A percentile compares a stretch with the other conserved stretches of the same genome.
These are phyloP conservation scores for Vultur gryphus DNA, from an alignment of 2,797 vertebrate genomes.

Conservation along the genomic window DNA sequence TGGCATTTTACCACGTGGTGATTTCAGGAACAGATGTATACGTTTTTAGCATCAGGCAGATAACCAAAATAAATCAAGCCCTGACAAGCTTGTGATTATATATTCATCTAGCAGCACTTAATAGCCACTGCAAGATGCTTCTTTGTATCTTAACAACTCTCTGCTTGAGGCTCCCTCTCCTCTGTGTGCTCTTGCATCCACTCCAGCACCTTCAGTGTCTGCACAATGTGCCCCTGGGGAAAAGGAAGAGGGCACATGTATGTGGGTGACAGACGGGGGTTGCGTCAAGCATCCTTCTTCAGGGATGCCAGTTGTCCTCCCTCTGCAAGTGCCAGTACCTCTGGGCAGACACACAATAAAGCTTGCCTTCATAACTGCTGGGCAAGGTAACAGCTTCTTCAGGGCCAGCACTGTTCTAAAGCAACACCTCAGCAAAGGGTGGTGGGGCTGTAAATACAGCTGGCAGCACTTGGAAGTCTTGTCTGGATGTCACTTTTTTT, in stretches of 20 bases:
- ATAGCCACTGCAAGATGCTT: not conserved
- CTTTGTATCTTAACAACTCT: not conserved
- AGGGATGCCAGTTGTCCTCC: not conserved
- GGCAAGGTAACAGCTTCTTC: not conserved
- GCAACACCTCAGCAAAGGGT: not conserved
- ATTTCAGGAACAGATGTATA: not conserved
- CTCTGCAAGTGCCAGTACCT: not conserved
- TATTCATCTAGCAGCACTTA: not conserved
- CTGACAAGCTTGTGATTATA: not conserved
- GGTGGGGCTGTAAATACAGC: not conserved
- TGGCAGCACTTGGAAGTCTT: not conserved
- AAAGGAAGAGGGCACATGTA: not conserved
- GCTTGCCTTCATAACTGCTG: not conserved
- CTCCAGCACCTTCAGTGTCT: not conserved
- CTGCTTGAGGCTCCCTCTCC: not conserved
- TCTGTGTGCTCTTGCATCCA: not conserved
- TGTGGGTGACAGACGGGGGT: rapidly evolving
- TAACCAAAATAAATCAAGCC: constrained; percentile 1
- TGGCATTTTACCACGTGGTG: not conserved
- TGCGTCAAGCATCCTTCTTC: not conserved
- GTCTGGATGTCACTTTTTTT: not conserved
- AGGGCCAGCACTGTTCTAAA: not conserved
- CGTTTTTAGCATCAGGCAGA: not conserved
- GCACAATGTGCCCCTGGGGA: not conserved
- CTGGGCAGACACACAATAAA: not conserved